Percentiles rank a stretch among this genome's conserved stretches.
Evolutionary conservation across 1,140 invertebrate species (phyloP).

Genomic region (Phymorhynchus buccinoides): DNA sequence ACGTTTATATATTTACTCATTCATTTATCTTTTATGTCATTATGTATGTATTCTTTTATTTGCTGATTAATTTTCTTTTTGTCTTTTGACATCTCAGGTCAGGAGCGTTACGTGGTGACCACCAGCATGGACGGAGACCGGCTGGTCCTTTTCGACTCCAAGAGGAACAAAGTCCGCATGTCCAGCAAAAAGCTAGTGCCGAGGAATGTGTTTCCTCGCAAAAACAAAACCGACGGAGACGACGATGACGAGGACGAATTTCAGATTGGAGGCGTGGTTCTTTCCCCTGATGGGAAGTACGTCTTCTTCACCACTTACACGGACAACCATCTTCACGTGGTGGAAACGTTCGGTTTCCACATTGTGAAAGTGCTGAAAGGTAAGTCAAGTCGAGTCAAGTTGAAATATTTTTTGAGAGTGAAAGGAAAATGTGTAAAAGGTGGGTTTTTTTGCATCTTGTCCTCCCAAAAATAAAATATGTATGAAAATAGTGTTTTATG

Average conservation of each 20-base stretch:
- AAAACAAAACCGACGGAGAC: background rate
- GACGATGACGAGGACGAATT: background rate
- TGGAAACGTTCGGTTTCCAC: background rate
- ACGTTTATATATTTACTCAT: no score
- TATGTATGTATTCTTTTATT: no score
- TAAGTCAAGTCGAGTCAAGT: background rate
- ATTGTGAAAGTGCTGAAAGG: background rate
- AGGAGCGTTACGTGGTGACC: no score
- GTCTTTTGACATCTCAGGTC: no score
- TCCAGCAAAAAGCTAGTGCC: background rate
- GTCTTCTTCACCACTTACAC: background rate
- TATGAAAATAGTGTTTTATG: no score
- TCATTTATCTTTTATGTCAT: no score
- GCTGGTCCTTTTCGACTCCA: background rate
- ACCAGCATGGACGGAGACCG: background rate
- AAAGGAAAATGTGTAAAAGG: no score
- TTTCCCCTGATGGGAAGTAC: background rate
- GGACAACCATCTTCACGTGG: slow-evolving; percentile 15
- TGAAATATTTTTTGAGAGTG: background rate
- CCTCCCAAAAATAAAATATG: no score
- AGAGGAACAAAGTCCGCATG: background rate
- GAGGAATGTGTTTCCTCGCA: background rate
- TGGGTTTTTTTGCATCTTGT: no score
- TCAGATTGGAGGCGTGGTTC: background rate
- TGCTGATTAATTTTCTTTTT: no score